Conservation (phyloP, 1,140 invertebrate species). For the Paraescarpia echinospica region DNA sequence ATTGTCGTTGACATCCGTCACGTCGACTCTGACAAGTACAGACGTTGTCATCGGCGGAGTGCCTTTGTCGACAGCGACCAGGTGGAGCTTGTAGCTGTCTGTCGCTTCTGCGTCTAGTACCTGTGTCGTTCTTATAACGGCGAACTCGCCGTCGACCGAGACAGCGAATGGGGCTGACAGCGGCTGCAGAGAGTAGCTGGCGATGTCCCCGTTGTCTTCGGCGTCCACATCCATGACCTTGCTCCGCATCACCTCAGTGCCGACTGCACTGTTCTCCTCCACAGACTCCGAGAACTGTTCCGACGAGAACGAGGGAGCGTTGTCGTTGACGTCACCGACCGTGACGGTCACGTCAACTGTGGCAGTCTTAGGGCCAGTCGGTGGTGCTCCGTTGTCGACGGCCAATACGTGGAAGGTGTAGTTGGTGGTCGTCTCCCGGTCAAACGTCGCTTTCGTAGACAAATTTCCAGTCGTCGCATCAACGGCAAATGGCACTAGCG, state of each 20-base stretch:
- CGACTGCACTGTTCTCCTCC: slow-evolving; percentile 5
- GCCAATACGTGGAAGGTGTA: slow-evolving; percentile 85
- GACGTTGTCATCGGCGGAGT: slow-evolving; percentile 2
- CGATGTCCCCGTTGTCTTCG: slow-evolving; percentile 22
- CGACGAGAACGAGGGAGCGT: slow-evolving; percentile 67
- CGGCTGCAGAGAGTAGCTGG: slow-evolving; percentile 29
- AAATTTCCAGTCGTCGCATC: slow-evolving; percentile 72
- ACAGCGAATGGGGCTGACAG: neutral
- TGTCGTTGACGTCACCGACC: slow-evolving; percentile 87
- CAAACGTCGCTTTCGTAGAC: slow-evolving; percentile 76
- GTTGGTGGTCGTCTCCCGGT: slow-evolving; percentile 75
- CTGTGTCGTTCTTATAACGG: neutral
- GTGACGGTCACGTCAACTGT: slow-evolving; percentile 69
- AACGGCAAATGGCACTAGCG: slow-evolving; percentile 39
- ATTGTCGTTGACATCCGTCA: neutral
- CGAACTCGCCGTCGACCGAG: slow-evolving; percentile 3
- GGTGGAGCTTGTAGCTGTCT: slow-evolving; percentile 15
- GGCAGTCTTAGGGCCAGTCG: slow-evolving; percentile 66
- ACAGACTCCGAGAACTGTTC: neutral
- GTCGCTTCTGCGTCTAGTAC: neutral
- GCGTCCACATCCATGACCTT: slow-evolving; percentile 25
- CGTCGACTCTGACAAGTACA: neutral
- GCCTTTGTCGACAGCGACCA: slow-evolving; percentile 17
- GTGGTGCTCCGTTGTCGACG: slow-evolving; percentile 77
- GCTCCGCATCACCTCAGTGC: slow-evolving; percentile 16